Percentiles rank a stretch among this genome's conserved stretches.
Evolutionary conservation across 2,797 vertebrate genomes (phyloP).

Genomic region (Phataginus tetradactyla): DNA sequence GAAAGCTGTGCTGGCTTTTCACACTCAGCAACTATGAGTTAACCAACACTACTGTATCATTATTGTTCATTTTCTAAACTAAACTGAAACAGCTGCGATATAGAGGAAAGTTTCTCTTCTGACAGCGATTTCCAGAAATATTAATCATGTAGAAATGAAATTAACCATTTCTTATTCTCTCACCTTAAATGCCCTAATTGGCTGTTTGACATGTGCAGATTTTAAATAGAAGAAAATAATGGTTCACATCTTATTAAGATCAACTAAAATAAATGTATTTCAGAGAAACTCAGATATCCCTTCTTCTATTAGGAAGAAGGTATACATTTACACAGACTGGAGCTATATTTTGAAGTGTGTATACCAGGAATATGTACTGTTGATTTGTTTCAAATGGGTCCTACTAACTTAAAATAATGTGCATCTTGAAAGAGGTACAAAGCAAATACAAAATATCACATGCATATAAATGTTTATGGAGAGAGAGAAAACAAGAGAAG

Average conservation of each 20-base stretch:
- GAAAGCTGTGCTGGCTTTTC: neutral
- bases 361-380: neutral
- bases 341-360: neutral
- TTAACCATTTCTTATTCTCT: neutral
- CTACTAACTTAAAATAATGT: neutral
- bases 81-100: conserved; percentile 28
- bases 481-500: neutral
- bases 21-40: neutral
- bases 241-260: neutral
- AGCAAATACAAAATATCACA: conserved; percentile 27
- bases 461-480: neutral
- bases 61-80: neutral
- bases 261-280: conserved; percentile 9
- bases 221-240: neutral
- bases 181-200: neutral
- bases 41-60: neutral
- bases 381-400: neutral
- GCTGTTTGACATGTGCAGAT: neutral
- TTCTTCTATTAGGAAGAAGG: conserved; percentile 11
- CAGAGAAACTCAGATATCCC: neutral
- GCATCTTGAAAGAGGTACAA: neutral
- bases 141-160: neutral
- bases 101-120: neutral
- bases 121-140: neutral
- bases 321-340: neutral